Conservation (phyloP, 2,888 invertebrate species). For the Noctua fimbriata region DNA sequence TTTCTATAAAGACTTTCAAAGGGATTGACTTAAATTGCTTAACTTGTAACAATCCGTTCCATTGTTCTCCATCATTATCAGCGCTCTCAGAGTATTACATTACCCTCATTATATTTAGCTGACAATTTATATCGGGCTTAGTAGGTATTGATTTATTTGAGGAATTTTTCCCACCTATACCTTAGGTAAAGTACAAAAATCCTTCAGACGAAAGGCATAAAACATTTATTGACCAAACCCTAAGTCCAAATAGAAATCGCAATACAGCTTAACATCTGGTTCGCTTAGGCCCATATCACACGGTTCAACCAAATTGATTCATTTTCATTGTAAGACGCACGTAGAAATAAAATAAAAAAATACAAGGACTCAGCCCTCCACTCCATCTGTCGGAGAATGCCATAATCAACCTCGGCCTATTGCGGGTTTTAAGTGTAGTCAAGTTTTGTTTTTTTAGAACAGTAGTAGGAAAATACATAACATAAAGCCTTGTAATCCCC, state of each 20-base stretch:
- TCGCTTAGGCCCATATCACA: not conserved
- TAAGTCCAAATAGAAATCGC: constrained; percentile 7
- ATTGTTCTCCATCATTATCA: not conserved
- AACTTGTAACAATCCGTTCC: not conserved
- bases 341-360: too few relatives aligned
- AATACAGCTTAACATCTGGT: constrained; percentile 7
- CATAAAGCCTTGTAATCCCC: too few relatives aligned
- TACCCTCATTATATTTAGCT: not conserved
- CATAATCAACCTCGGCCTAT: not conserved
- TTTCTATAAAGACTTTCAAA: not conserved
- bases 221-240: not conserved
- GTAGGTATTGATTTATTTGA: not conserved
- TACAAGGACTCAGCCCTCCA: not conserved
- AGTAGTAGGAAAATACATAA: not conserved
- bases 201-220: constrained; percentile 18
- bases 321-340: not conserved
- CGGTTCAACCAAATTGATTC: constrained; percentile 11
- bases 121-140: not conserved
- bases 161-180: not conserved
- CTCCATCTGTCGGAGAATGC: not conserved
- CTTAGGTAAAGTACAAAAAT: not conserved
- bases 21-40: not conserved
- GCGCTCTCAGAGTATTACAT: not conserved
- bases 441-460: not conserved
- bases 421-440: not conserved